A percentile compares a stretch with the other conserved stretches of the same genome.
Evolutionary conservation across 2,888 invertebrate genomes (phyloP).

Genomic region (Tanytarsus gracilentus): DNA sequence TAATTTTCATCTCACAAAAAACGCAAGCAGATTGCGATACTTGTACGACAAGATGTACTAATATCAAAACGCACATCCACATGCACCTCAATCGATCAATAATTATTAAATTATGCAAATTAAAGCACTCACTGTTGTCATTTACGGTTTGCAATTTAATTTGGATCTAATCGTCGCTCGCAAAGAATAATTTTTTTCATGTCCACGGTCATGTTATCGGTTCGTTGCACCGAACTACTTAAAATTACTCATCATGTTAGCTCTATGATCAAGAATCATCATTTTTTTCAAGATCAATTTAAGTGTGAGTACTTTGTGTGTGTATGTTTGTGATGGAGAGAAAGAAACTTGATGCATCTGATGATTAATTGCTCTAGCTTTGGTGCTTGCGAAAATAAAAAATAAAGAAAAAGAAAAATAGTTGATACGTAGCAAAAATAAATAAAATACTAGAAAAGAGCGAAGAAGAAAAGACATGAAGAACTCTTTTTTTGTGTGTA

Average conservation of each 20-base stretch:
- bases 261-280: slow-evolving; percentile 22
- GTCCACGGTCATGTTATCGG: neutral
- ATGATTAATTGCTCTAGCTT: slow-evolving; percentile 21
- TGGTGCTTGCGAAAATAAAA: slow-evolving; percentile 18
- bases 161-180: slow-evolving; percentile 8
- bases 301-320: slow-evolving; percentile 12
- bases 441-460: neutral
- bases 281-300: slow-evolving; percentile 17
- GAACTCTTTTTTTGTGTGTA: slow-evolving; percentile 11
- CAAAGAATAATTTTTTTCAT: neutral
- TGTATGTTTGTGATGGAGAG: neutral
- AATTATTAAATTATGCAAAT: slow-evolving; percentile 28
- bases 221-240: slow-evolving; percentile 22
- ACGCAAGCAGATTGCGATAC: too few relatives aligned
- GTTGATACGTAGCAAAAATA: neutral
- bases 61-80: neutral
- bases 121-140: neutral
- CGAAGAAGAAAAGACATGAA: neutral
- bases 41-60: neutral
- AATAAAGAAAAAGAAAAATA: too few relatives aligned
- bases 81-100: slow-evolving; percentile 14
- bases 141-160: slow-evolving; percentile 7
- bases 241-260: slow-evolving; percentile 8
- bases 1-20: too few relatives aligned
- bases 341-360: neutral